A percentile compares a stretch with the other conserved stretches of the same genome.
Conservation (phyloP, 2,888 invertebrate species). For the Drosophila fulvimacula region DNA sequence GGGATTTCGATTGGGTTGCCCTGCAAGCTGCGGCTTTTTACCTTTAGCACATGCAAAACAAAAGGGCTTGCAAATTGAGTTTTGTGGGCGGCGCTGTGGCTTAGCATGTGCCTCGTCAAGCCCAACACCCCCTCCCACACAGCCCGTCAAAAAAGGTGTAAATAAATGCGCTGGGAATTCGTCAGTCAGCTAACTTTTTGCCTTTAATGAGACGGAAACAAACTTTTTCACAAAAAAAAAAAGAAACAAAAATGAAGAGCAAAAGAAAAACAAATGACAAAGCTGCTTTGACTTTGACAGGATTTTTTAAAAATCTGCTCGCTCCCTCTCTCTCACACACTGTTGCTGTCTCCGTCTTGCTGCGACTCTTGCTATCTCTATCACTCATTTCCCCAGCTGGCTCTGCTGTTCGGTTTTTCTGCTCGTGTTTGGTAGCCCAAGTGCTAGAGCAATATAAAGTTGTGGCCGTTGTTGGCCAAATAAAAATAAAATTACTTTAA, state of each 20-base stretch:
- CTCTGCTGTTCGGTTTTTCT: constrained; percentile 29
- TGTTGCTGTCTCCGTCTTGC: background rate
- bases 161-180: constrained; percentile 77
- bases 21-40: constrained; percentile 60
- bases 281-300: constrained; percentile 64
- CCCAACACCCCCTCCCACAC: background rate
- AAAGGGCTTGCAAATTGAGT: constrained; percentile 61
- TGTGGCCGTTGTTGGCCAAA: constrained; percentile 60
- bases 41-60: constrained; percentile 76
- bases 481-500: constrained; percentile 82
- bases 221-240: constrained; percentile 54
- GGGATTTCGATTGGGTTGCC: constrained; percentile 39
- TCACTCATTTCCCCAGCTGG: constrained; percentile 11
- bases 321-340: background rate
- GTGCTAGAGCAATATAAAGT: constrained; percentile 68
- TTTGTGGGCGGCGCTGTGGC: constrained; percentile 42
- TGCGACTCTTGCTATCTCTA: background rate
- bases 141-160: constrained; percentile 65
- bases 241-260: constrained; percentile 7
- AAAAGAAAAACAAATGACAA: constrained; percentile 53
- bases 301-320: constrained; percentile 31
- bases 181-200: constrained; percentile 57
- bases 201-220: constrained; percentile 79
- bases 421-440: constrained; percentile 25
- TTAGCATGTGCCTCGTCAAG: constrained; percentile 7